Evolutionary conservation across 2,888 invertebrate genomes (phyloP).

Genomic region (Cheilosia scutellata): DNA sequence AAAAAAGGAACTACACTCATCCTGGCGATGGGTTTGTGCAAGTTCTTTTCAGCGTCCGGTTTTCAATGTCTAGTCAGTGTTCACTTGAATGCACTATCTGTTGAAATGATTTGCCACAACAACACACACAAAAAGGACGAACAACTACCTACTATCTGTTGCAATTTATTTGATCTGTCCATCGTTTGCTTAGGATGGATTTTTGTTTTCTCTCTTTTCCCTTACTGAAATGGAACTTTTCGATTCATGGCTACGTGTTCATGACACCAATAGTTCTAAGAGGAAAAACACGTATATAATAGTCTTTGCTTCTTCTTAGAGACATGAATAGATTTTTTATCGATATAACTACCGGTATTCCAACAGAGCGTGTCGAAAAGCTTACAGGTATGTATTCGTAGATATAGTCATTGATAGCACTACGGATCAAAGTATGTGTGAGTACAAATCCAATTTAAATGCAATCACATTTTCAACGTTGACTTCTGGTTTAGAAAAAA

Average conservation of each 20-base stretch:
- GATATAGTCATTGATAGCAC: conserved; percentile 43
- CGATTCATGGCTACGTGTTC: conserved; percentile 40
- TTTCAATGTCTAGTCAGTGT: conserved; percentile 28
- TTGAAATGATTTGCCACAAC: background rate
- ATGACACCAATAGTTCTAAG: conserved; percentile 33
- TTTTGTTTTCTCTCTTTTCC: conserved; percentile 4
- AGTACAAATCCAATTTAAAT: conserved; percentile 71
- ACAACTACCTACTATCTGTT: conserved; percentile 48
- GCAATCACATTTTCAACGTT: conserved; percentile 67
- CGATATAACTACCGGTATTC: conserved; percentile 1
- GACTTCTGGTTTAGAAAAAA: conserved; percentile 42
- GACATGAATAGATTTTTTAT: conserved; percentile 29
- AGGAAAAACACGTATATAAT: conserved; percentile 12
- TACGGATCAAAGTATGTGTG: conserved; percentile 37
- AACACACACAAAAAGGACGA: conserved; percentile 6
- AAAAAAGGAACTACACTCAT: background rate
- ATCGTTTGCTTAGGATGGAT: conserved; percentile 5
- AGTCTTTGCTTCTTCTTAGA: conserved; percentile 16
- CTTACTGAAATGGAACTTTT: background rate
- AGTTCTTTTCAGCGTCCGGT: conserved; percentile 24
- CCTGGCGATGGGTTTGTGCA: background rate
- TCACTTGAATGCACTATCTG: conserved; percentile 21
- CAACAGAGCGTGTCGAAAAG: background rate
- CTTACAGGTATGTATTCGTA: conserved; percentile 39
- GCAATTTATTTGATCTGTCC: conserved; percentile 39